Base-by-base conservation (phyloP, 2,113 vertebrate species). In the Nematolebias whitei region DNA sequence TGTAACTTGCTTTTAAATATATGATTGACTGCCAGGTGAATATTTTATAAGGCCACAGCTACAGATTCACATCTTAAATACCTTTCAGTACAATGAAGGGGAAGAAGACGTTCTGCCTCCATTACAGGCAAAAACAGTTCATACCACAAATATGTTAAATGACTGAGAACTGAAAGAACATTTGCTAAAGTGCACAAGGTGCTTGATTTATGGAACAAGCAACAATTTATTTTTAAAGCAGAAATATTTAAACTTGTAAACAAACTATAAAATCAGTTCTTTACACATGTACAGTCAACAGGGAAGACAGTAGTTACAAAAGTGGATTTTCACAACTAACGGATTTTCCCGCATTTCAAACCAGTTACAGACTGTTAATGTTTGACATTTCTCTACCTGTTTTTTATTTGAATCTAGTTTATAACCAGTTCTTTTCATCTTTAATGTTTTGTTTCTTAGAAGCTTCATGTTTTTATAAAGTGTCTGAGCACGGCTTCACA, bases 181-280 rank as follows among this genome's bases (percentile, higher is more conserved):
- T 61, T 63, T 32, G 5, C 78, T 88, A 89, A 90, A 91, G 88
- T 91, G 88, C 90, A 85, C 78, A 43, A 83, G 77, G 79, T 83
- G 84, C 83, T 85, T 78, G 67, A 84, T 78, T 72, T 77, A 79
- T 13, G 24, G 41, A 83, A 76, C 54, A 80, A 80, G 74, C 59
- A 0, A 68, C 45, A 64, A 51, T 68, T 72, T 80, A 59, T 78
- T 74, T 53, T 79, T 44, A 35, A 76, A 65, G 44, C 47, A 51
- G 61, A 75, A 79, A 63, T 68, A 70, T 75, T 70, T 39, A 51
- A 55, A 66, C 13, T 41, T 85, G 80, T 91, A 86, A 91, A 90
- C 78, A 60, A 52, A 24, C 69, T 73, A 60, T 81, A 84, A 18
- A 79, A 81, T 84, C 60, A 57, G 63, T 53, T 82, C 76, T 82